Evolutionary conservation across 30 jellyfish, hydroid and myxozoan species (phyloP).

Genomic region (Hydractinia echinata): DNA sequence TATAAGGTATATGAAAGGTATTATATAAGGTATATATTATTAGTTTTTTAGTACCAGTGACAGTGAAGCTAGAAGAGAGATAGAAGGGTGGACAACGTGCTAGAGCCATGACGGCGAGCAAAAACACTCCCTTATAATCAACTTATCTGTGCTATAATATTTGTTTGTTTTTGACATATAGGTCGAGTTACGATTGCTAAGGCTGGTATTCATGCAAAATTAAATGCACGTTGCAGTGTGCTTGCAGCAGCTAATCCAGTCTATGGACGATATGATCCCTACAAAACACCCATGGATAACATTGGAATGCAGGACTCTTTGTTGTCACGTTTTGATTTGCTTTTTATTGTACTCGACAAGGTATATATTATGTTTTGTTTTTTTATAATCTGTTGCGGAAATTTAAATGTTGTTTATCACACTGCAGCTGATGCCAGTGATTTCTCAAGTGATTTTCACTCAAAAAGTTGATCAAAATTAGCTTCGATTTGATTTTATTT

Average conservation of each 20-base stretch:
- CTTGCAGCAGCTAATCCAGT: constrained; percentile 99
- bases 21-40: no score
- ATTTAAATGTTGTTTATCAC: not conserved
- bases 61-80: no score
- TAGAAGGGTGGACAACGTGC: no score
- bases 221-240: constrained; percentile 99
- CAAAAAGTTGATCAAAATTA: not conserved
- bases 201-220: constrained; percentile 98
- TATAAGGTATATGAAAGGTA: no score
- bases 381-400: not conserved
- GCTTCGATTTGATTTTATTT: not conserved
- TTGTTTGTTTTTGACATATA: not conserved
- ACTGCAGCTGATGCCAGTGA: no score
- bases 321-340: constrained; percentile 91
- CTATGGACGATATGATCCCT: constrained; percentile 99
- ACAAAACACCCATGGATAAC: constrained; percentile 99
- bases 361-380: constrained; percentile 30
- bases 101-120: no score
- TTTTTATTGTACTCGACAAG: constrained; percentile 95
- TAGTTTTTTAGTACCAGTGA: no score
- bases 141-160: not conserved
- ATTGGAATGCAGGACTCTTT: constrained; percentile 99
- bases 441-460: not conserved
- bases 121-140: no score
- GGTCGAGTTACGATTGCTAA: constrained; percentile 98